A percentile compares a stretch with the other conserved stretches of the same genome.
Conservation (phyloP, 2,113 vertebrate genomes). For the Falcunculus frontatus region DNA sequence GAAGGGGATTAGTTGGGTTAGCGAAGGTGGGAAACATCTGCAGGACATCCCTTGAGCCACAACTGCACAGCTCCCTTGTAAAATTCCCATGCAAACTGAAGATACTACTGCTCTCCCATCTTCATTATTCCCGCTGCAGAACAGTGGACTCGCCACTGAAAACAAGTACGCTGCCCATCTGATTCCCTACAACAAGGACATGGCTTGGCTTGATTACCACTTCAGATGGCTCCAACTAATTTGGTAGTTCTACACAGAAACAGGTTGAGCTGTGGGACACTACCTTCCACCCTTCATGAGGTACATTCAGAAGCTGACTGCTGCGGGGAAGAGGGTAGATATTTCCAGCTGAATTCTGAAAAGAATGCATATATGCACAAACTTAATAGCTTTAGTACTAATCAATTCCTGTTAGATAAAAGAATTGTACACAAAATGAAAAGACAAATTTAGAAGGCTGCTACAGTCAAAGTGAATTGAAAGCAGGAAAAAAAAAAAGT, state of each 20-base stretch:
- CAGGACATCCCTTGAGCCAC: background rate
- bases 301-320: background rate
- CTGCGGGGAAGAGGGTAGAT: accelerated
- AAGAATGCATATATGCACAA: background rate
- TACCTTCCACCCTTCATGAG: background rate
- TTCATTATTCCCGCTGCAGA: background rate
- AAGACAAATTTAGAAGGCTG: background rate
- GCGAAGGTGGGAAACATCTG: background rate
- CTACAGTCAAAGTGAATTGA: background rate
- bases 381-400: background rate
- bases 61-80: background rate
- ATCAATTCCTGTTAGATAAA: background rate
- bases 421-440: background rate
- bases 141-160: background rate
- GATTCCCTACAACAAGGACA: background rate
- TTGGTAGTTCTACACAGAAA: background rate
- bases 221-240: background rate
- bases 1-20: background rate
- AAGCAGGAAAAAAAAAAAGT: background rate
- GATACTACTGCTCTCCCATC: background rate
- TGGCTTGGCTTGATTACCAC: background rate
- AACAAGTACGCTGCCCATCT: background rate
- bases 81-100: background rate
- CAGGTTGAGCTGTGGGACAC: background rate
- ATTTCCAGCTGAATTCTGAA: background rate